A percentile compares a stretch with the other conserved stretches of the same genome.
Conservation (phyloP, 2,113 vertebrate genomes). For the Romanogobio albipinnatus region DNA sequence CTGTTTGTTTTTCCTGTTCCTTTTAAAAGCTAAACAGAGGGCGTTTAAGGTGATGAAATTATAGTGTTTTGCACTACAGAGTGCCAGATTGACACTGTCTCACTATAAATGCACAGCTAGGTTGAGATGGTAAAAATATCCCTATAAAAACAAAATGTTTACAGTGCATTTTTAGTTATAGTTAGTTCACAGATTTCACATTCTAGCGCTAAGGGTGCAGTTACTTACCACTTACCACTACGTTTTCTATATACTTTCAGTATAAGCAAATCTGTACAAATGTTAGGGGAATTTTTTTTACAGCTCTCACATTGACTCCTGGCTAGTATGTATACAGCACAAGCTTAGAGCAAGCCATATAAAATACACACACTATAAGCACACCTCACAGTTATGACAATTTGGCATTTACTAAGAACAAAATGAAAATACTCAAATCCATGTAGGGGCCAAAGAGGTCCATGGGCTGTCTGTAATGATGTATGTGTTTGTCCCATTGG, state of each 20-base stretch:
- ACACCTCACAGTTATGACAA: neutral
- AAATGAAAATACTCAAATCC: slow-evolving; percentile 5
- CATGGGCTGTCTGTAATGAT: slow-evolving; percentile 41
- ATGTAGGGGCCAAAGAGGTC: neutral
- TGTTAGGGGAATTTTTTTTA: neutral
- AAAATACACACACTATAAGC: neutral
- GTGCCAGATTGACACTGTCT: slow-evolving; percentile 10
- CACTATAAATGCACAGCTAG: neutral
- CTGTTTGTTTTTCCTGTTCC: slow-evolving; percentile 5
- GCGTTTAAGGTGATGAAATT: neutral
- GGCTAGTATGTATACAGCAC: neutral
- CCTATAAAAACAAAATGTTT: neutral
- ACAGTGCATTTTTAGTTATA: neutral
- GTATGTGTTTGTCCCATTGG: slow-evolving; percentile 31
- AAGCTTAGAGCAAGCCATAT: neutral
- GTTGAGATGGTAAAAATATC: neutral
- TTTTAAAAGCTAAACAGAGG: slow-evolving; percentile 25
- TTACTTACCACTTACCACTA: neutral
- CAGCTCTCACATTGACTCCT: neutral
- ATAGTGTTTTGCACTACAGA: neutral
- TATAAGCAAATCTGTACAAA: neutral
- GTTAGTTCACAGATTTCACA: neutral
- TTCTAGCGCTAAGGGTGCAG: neutral
- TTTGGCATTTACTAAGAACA: slow-evolving; percentile 14
- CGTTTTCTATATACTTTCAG: neutral